These are phyloP conservation scores for Salpingus planirostris DNA, from an alignment of 2,888 invertebrate genomes.

Conservation along the genomic window DNA sequence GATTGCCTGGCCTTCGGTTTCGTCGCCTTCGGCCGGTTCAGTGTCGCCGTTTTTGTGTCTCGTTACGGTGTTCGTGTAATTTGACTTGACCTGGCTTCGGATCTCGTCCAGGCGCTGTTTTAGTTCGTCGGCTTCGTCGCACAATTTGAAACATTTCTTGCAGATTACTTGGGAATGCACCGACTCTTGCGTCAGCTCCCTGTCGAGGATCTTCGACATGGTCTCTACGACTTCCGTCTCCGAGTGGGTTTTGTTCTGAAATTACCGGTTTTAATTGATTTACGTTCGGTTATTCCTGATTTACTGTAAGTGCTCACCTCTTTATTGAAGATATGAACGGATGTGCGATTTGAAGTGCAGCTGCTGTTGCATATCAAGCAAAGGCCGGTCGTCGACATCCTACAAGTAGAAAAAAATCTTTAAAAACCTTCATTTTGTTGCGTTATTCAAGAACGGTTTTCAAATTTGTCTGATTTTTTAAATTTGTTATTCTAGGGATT, in stretches of 20 bases:
- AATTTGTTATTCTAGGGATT: too few relatives aligned
- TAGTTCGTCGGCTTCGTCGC: slow-evolving; percentile 54
- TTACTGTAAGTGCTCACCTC: slow-evolving; percentile 27
- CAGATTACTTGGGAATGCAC: slow-evolving; percentile 53
- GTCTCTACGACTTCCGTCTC: slow-evolving; percentile 32
- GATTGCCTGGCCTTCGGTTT: slow-evolving; percentile 3
- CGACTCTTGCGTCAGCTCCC: slow-evolving; percentile 43
- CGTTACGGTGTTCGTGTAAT: slow-evolving; percentile 35
- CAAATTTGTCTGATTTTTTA: too few relatives aligned
- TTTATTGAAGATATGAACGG: slow-evolving; percentile 46
- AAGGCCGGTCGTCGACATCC: slow-evolving; percentile 33
- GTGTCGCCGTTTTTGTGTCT: slow-evolving; percentile 27
- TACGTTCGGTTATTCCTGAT: background rate
- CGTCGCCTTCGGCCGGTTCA: too few relatives aligned
- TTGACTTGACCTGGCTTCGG: slow-evolving; percentile 45
- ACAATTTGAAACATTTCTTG: slow-evolving; percentile 56
- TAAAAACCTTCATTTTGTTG: too few relatives aligned
- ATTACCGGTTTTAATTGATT: slow-evolving; percentile 1
- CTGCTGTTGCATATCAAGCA: slow-evolving; percentile 57
- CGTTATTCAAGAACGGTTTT: too few relatives aligned
- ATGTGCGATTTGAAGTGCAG: slow-evolving; percentile 46
- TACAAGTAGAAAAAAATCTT: slow-evolving; percentile 19
- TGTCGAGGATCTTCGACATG: slow-evolving; percentile 44
- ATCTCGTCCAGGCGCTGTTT: slow-evolving; percentile 45
- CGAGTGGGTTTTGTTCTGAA: slow-evolving; percentile 30